These are phyloP conservation scores for Ochropleura leucogaster DNA, from an alignment of 2,888 invertebrate species.

Conservation along the genomic window DNA sequence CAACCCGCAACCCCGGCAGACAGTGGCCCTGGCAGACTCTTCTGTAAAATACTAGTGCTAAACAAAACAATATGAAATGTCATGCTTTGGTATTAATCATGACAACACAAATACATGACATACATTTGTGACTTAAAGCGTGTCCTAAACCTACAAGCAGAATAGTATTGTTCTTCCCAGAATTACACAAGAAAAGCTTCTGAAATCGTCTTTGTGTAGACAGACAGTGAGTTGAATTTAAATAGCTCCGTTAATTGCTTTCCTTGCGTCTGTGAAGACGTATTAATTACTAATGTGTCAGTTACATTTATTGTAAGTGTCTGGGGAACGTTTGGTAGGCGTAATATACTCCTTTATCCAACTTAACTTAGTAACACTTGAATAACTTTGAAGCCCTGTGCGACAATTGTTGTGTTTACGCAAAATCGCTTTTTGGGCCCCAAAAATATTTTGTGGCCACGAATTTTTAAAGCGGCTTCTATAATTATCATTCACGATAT, in stretches of 20 bases:
- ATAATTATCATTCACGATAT: neutral
- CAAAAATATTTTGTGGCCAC: neutral
- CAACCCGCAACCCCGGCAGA: too few species aligned
- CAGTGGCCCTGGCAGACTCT: too few species aligned
- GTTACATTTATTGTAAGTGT: slow-evolving; percentile 31
- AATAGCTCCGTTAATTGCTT: slow-evolving; percentile 48
- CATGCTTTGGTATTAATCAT: neutral
- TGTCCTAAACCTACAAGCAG: neutral
- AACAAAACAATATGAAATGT: neutral
- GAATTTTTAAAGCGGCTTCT: neutral
- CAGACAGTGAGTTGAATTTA: slow-evolving; percentile 54
- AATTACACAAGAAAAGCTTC: slow-evolving; percentile 37
- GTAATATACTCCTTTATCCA: neutral
- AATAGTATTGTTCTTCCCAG: slow-evolving; percentile 20
- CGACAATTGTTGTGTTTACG: slow-evolving; percentile 11
- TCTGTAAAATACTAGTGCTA: neutral
- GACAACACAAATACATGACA: neutral
- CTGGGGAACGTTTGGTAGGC: neutral
- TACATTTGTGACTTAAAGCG: neutral
- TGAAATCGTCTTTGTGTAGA: slow-evolving; percentile 33
- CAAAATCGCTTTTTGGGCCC: neutral
- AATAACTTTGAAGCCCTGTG: slow-evolving; percentile 2
- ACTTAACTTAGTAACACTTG: slow-evolving; percentile 5
- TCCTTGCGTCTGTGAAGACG: slow-evolving; percentile 43
- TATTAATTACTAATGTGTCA: slow-evolving; percentile 56